Evolutionary conservation across 2,797 vertebrate species (phyloP).

Genomic region (Sarcoramphus papa): DNA sequence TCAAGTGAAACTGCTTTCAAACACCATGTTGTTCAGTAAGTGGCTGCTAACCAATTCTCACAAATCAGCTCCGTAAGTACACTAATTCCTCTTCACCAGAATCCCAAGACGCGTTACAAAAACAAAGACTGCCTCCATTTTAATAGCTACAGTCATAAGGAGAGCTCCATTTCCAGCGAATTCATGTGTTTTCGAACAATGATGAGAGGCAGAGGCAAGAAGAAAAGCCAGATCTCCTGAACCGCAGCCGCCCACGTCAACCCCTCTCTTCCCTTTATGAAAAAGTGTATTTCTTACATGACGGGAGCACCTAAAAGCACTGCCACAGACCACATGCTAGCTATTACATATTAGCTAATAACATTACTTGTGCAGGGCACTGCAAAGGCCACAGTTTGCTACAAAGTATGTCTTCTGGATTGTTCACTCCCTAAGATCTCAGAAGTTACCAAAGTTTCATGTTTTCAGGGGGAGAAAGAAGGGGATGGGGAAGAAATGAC

Average conservation of each 20-base stretch:
- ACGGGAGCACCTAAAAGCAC: not conserved
- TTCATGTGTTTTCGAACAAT: not conserved
- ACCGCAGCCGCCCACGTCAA: not conserved
- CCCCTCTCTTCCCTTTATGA: not conserved
- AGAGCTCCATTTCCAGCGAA: not conserved
- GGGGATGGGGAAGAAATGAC: not conserved
- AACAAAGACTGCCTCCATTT: not conserved
- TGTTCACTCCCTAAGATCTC: not conserved
- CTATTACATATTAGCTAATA: not conserved
- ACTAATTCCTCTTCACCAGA: not conserved
- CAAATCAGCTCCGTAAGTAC: not conserved
- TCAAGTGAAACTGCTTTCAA: not conserved
- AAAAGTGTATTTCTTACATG: not conserved
- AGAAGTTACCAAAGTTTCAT: not conserved
- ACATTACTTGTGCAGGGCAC: not conserved
- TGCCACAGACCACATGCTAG: not conserved
- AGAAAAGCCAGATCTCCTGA: not conserved
- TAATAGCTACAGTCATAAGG: not conserved
- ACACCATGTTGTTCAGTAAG: not conserved
- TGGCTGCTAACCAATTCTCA: not conserved
- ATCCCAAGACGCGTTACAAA: not conserved
- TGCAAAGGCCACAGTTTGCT: not conserved
- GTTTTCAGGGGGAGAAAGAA: not conserved
- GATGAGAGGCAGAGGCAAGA: not conserved
- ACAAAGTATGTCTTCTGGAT: not conserved